Evolutionary conservation across 2,888 invertebrate species (phyloP).

Genomic region (Sussaba pulchella): DNA sequence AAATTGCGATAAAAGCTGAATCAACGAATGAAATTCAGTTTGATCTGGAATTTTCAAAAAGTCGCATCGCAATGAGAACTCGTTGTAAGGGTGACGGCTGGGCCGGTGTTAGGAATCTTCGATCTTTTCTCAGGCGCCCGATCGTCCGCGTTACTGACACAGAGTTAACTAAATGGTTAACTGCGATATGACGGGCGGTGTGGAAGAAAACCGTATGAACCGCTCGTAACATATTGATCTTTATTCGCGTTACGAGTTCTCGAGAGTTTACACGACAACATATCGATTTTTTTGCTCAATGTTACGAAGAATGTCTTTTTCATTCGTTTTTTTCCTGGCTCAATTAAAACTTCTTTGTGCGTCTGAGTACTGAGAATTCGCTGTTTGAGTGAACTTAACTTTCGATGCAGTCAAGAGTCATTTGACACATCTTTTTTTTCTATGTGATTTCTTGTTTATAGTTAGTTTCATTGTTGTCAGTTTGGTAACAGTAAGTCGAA

Average conservation of each 20-base stretch:
- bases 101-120: slow-evolving; percentile 11
- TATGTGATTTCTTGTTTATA: not conserved
- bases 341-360: too few relatives aligned
- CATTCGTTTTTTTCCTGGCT: not conserved
- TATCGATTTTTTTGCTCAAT: not conserved
- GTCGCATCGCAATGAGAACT: not conserved
- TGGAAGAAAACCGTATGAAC: not conserved
- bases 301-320: not conserved
- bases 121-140: slow-evolving; percentile 21
- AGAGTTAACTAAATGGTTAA: slow-evolving; percentile 35
- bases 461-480: not conserved
- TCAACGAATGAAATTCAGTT: not conserved
- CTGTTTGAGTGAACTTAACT: not conserved
- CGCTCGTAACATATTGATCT: slow-evolving; percentile 2
- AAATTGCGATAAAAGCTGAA: too few relatives aligned
- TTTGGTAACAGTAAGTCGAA: not conserved
- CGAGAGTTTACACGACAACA: not conserved
- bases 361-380: not conserved
- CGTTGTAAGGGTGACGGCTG: slow-evolving; percentile 9
- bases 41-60: not conserved
- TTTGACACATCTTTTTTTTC: not conserved
- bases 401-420: not conserved
- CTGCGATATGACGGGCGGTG: not conserved
- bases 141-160: slow-evolving; percentile 30
- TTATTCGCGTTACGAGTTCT: slow-evolving; percentile 3